Conservation (phyloP, 2,113 vertebrate species). For the Cyprinus carpio region DNA sequence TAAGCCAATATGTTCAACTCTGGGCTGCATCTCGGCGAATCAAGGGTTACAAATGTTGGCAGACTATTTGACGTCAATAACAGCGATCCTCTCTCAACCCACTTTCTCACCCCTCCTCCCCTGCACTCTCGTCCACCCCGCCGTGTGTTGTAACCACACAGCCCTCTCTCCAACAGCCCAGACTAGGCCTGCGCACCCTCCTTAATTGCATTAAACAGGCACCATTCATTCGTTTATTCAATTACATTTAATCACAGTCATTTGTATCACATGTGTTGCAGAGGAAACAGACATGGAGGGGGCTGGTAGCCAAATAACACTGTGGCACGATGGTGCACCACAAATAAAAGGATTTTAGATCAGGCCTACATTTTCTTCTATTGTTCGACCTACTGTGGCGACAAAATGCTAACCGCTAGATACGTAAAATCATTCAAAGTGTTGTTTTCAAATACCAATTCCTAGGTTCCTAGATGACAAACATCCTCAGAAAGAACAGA, state of each 20-base stretch:
- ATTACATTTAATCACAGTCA: conserved; percentile 59
- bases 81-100: conserved; percentile 54
- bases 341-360: conserved; percentile 22
- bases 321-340: not conserved
- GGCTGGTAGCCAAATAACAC: conserved; percentile 16
- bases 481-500: not conserved
- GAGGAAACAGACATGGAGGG: conserved; percentile 2
- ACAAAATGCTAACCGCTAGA: not conserved
- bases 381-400: not conserved
- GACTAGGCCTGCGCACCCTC: conserved; percentile 39
- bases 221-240: conserved; percentile 58
- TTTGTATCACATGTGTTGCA: conserved; percentile 58
- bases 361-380: not conserved
- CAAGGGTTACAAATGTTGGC: conserved; percentile 54
- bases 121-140: conserved; percentile 14
- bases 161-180: conserved; percentile 23
- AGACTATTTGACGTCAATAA: conserved; percentile 64
- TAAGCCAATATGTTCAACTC: not conserved
- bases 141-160: not conserved
- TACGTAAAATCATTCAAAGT: not conserved
- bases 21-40: conserved; percentile 47
- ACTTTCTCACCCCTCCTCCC: conserved; percentile 17
- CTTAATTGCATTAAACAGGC: conserved; percentile 56
- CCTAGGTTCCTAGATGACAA: not conserved
- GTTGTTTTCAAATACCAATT: not conserved